Conservation (phyloP, 2,797 vertebrate genomes). For the Notoglanidium macrostoma region DNA sequence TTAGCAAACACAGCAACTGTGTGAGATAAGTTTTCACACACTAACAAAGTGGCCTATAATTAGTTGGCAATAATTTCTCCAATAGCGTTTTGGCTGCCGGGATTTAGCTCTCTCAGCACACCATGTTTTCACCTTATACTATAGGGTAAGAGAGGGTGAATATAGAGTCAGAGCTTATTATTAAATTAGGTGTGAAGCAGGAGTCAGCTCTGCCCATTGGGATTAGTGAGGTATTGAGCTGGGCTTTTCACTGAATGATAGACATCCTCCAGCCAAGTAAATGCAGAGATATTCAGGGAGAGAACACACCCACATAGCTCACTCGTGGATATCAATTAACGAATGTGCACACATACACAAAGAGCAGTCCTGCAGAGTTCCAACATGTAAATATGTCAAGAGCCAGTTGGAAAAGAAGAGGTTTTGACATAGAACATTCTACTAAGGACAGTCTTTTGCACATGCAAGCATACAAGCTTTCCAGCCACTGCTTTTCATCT, state of each 20-base stretch:
- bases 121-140: slow-evolving; percentile 18
- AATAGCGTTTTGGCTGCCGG: slow-evolving; percentile 24
- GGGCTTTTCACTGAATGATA: neutral
- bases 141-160: slow-evolving; percentile 8
- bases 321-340: slow-evolving; percentile 34
- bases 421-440: neutral
- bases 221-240: slow-evolving; percentile 8
- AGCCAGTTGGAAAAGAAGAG: slow-evolving; percentile 14
- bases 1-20: slow-evolving; percentile 40
- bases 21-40: slow-evolving; percentile 39
- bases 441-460: neutral
- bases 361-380: neutral
- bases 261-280: slow-evolving; percentile 19
- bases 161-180: slow-evolving; percentile 8
- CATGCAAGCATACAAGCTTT: neutral
- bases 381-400: slow-evolving; percentile 40
- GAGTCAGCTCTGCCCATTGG: neutral
- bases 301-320: neutral
- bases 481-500: neutral
- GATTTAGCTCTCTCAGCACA: slow-evolving; percentile 35
- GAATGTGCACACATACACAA: neutral
- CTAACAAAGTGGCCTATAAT: slow-evolving; percentile 50
- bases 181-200: slow-evolving; percentile 13
- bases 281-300: slow-evolving; percentile 18
- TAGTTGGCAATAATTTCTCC: slow-evolving; percentile 36